Conservation (phyloP, 2,797 vertebrate genomes). For the Triplophysa yarkandensis region DNA sequence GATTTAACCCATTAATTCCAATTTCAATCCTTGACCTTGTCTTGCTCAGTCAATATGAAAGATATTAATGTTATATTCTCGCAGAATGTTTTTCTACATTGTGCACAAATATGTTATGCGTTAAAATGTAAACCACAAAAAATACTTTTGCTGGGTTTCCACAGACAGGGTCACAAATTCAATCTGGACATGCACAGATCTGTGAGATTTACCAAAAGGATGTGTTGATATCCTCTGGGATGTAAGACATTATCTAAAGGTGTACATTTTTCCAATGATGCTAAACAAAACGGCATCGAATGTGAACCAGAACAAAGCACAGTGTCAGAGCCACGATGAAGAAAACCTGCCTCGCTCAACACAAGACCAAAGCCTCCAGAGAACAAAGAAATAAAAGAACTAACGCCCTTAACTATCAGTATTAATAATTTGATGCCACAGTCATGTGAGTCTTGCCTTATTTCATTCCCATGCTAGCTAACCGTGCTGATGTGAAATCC, state of each 20-base stretch:
- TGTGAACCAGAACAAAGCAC: conserved; percentile 42
- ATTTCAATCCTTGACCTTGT: no score
- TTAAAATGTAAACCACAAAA: no score
- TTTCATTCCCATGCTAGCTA: conserved; percentile 87
- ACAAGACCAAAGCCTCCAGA: conserved; percentile 88
- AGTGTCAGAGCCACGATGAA: conserved; percentile 66
- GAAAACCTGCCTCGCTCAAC: conserved; percentile 71
- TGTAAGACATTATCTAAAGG: not conserved
- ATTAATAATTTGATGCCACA: conserved; percentile 86
- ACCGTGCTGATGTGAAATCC: conserved; percentile 87
- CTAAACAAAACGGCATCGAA: conserved; percentile 27
- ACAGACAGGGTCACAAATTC: no score
- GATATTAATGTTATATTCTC: no score
- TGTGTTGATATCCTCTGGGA: not conserved
- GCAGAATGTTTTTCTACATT: no score
- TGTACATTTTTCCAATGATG: conserved; percentile 15
- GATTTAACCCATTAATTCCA: no score
- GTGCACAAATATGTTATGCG: no score
- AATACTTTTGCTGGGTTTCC: no score
- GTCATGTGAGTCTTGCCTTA: conserved; percentile 92
- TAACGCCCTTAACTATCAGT: conserved; percentile 82
- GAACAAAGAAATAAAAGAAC: conserved; percentile 78
- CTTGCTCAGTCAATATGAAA: no score
- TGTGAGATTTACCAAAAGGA: not conserved
- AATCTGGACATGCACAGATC: not conserved